phyloP scores from a whole-genome alignment of 2,797 vertebrate genomes.

The Molossus alvarezi region DNA sequence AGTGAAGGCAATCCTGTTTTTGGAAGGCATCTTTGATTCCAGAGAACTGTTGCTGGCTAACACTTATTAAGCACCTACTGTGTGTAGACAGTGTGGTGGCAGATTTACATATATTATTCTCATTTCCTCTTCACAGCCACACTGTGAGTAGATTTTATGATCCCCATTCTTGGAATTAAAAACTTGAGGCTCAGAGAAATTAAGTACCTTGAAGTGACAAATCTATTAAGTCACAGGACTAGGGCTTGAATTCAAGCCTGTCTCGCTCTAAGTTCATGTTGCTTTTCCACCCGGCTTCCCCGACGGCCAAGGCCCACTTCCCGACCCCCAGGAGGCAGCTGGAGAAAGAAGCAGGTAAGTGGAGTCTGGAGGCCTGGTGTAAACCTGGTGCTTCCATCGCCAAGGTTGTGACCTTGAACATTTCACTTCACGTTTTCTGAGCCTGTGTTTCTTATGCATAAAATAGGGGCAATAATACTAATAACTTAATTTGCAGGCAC shows the following conservation, averaged over 20 bases:
- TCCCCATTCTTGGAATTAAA: conserved; percentile 28
- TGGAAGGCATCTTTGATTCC: conserved; percentile 31
- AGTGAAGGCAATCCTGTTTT: not conserved
- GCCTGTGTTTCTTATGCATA: not conserved
- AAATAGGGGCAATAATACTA: not conserved
- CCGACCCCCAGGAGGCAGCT: rapidly evolving
- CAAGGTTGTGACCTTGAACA: not conserved
- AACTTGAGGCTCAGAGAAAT: not conserved
- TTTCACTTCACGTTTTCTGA: not conserved
- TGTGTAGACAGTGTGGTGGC: not conserved
- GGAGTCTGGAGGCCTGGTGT: not conserved
- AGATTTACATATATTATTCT: not conserved
- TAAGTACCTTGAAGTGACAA: not conserved
- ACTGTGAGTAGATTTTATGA: not conserved
- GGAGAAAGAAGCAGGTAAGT: not conserved
- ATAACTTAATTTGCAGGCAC: not conserved
- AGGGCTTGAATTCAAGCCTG: not conserved
- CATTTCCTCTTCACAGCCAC: not conserved
- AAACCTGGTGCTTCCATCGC: not conserved
- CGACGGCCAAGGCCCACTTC: not conserved
- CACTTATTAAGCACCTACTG: not conserved
- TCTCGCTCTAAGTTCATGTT: not conserved
- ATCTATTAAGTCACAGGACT: not conserved
- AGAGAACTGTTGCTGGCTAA: not conserved
- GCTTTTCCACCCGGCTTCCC: not conserved